Evolutionary conservation across 1,140 invertebrate genomes (phyloP), one percentile per base, ranked within the genome.

Genomic region (Nymphalis io): DNA sequence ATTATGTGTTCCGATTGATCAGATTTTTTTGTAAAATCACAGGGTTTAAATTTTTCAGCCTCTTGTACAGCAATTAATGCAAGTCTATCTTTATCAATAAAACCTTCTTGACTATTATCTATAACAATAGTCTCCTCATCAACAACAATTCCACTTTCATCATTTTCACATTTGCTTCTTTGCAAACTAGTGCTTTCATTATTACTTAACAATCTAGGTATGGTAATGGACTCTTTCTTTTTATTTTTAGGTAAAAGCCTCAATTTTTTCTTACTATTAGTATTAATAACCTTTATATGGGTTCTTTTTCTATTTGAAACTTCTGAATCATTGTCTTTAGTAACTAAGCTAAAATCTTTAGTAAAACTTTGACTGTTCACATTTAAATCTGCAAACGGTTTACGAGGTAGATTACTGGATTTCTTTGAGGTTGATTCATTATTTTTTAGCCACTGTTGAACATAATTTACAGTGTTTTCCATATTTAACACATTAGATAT

Each of bases 351-450:
- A 11, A n/a, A 55, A 21, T 60, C 27, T 48, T 68, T 65, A 57
- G 6, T 44, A 16, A 51, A 27, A 55, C 57, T 59, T 69, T 68
- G 68, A 39, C 20, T 71, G 67, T 86, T 87, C 4, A 84, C 69
- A 80, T 81, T 88, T 62, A 91, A 73, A 73, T 89, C 82, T 65
- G 73, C 59, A 64, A 91, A 84, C 53, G 84, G 85, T 74, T 76
- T 84, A 44, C 89, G 75, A 39, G 71, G 38, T 60, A 62, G 21
- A 42, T 74, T 75, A 38, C 13, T 69, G 58, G 58, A 62, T 60
- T 69, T 38, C 10, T 38, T 70, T 60, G 53, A 58, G 42, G 5
- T 61, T 60, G 55, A 79, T 60, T 79, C 74, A 79, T 76, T 80
- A 27, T 80, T 76, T 42, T 81, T 78, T 51, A 89, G 68, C 85